phyloP scores from a whole-genome alignment of 2,797 vertebrate species.

The Brachyrhaphis roseni region DNA sequence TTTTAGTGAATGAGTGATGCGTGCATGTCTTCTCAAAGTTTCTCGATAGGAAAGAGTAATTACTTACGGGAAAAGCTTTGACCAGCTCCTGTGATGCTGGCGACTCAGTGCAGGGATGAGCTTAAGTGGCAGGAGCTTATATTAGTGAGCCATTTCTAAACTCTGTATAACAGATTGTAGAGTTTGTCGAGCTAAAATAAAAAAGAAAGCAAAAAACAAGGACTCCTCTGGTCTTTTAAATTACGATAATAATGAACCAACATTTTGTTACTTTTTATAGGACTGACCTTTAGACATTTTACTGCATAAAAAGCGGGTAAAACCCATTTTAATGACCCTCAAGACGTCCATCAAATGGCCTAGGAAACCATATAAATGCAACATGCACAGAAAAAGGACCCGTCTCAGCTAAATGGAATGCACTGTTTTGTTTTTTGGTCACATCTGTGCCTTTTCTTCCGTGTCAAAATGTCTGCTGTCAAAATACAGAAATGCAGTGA shows the following conservation, averaged over 20 bases:
- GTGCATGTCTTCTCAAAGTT: slow-evolving; percentile 65
- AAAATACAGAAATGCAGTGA: slow-evolving; percentile 14
- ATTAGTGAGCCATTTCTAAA: slow-evolving; percentile 15
- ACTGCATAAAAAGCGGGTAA: background rate
- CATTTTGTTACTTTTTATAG: background rate
- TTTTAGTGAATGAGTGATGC: slow-evolving; percentile 71
- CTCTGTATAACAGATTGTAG: background rate
- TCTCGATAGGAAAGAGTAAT: slow-evolving; percentile 67
- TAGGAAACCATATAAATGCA: slow-evolving; percentile 3
- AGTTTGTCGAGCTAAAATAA: background rate
- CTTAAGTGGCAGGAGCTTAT: slow-evolving; percentile 6
- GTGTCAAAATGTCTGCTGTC: slow-evolving; percentile 16
- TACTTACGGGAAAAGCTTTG: slow-evolving; percentile 66
- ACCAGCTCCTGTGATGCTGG: slow-evolving; percentile 51
- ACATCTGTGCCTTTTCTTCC: slow-evolving; percentile 16
- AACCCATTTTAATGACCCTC: slow-evolving; percentile 5
- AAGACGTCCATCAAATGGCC: background rate
- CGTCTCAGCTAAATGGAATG: slow-evolving; percentile 14
- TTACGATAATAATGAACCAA: background rate
- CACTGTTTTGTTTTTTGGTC: slow-evolving; percentile 14
- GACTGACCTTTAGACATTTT: background rate
- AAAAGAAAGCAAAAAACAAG: background rate
- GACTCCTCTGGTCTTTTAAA: background rate
- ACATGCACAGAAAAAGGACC: slow-evolving; percentile 2
- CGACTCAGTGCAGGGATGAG: slow-evolving; percentile 34